Conservation (phyloP, 2,113 vertebrate genomes). For the Hyperoodon ampullatus region DNA sequence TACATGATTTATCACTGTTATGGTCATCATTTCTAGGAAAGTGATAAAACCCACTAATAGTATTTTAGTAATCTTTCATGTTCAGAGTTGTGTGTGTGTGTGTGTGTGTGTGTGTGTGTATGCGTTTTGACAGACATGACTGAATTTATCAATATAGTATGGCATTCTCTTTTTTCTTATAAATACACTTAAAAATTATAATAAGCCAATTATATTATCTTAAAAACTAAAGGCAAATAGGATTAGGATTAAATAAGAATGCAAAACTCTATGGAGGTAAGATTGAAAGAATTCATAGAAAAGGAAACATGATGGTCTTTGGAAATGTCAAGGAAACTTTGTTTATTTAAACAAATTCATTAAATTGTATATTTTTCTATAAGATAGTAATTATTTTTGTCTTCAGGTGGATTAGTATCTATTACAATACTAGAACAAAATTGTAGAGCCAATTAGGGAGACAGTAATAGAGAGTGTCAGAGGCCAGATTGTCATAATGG, state of each 20-base stretch:
- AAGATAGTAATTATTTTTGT: neutral
- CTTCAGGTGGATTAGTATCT: neutral
- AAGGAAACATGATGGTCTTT: neutral
- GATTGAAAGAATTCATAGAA: neutral
- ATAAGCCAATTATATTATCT: neutral
- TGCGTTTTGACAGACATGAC: neutral
- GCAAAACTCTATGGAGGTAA: neutral
- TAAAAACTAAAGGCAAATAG: neutral
- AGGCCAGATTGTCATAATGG: neutral
- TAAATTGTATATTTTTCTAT: neutral
- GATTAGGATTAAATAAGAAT: neutral
- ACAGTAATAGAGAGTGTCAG: neutral
- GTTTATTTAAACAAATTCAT: neutral
- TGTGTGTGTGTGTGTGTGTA: neutral
- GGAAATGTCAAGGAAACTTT: neutral
- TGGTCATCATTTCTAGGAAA: slow-evolving; percentile 13
- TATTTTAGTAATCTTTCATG: neutral
- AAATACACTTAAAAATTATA: neutral
- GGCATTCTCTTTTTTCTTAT: neutral
- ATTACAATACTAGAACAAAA: neutral
- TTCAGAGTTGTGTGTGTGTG: neutral
- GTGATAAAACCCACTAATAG: neutral
- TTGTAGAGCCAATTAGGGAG: neutral
- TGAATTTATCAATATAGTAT: neutral
- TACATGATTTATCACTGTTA: slow-evolving; percentile 18